A percentile compares a stretch with the other conserved stretches of the same genome.
Conservation (phyloP, 2,888 invertebrate genomes). For the Teinopalpus imperialis region DNA sequence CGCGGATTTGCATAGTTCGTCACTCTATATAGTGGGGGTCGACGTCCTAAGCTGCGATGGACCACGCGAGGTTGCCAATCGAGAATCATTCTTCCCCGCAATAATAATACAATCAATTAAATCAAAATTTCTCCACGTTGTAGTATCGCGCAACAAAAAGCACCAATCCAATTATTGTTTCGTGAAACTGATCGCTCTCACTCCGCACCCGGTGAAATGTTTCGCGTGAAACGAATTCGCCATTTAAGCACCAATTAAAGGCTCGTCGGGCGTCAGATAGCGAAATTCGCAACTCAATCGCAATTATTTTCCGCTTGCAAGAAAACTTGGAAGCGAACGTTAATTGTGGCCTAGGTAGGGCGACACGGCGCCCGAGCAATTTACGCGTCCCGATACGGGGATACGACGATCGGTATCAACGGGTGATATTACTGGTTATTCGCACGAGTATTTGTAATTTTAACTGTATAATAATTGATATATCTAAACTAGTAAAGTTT, state of each 20-base stretch:
- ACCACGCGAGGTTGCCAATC: no score
- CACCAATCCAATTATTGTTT: constrained; percentile 25
- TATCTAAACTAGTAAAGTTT: no score
- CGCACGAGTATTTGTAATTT: no score
- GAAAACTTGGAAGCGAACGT: constrained; percentile 62
- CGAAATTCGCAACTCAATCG: constrained; percentile 66
- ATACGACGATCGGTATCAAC: constrained; percentile 6
- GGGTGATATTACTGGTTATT: not conserved
- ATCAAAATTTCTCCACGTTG: no score
- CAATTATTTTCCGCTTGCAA: constrained; percentile 68
- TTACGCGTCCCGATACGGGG: constrained; percentile 12
- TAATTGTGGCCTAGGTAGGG: constrained; percentile 55
- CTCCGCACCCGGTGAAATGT: constrained; percentile 36
- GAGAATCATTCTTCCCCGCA: no score
- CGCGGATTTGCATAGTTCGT: no score
- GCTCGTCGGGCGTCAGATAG: constrained; percentile 54
- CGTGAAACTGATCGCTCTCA: constrained; percentile 10
- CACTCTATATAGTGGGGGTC: no score
- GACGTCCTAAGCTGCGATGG: no score
- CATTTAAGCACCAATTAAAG: constrained; percentile 70
- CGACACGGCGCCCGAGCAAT: constrained; percentile 27
- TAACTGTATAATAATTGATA: no score
- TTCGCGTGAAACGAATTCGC: constrained; percentile 51
- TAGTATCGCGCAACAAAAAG: constrained; percentile 8
- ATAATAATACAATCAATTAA: no score